A percentile compares a stretch with the other conserved stretches of the same genome.
These are phyloP conservation scores for Crocallis elinguaria DNA, from an alignment of 2,888 invertebrate species.

Conservation along the genomic window DNA sequence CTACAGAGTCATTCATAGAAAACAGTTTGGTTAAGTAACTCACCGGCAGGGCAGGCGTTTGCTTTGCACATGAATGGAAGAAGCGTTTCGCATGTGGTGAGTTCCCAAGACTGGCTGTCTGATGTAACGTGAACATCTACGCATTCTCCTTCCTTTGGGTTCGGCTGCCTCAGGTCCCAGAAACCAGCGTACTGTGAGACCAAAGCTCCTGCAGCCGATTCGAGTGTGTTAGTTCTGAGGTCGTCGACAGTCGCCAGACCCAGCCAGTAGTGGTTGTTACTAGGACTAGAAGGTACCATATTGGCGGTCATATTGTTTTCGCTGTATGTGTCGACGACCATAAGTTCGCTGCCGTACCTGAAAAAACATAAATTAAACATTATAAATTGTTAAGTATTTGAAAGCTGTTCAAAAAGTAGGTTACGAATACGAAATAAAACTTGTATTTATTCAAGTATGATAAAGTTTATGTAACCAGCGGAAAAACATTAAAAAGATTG, in stretches of 20 bases:
- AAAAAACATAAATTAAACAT: constrained; percentile 43
- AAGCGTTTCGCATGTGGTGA: constrained; percentile 97
- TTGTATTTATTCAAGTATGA: too few relatives aligned
- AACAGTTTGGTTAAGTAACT: constrained; percentile 43
- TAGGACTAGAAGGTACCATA: constrained; percentile 89
- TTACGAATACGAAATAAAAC: too few relatives aligned
- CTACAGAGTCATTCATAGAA: constrained; percentile 30
- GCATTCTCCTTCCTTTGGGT: constrained; percentile 95
- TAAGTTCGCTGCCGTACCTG: constrained; percentile 97
- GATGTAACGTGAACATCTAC: constrained; percentile 91
- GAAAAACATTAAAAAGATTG: too few relatives aligned
- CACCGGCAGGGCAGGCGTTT: constrained; percentile 94
- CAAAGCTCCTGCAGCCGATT: constrained; percentile 95
- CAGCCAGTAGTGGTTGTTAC: constrained; percentile 93
- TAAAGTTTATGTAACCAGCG: too few relatives aligned
- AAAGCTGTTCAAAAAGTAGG: too few relatives aligned
- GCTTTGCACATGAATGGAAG: constrained; percentile 97
- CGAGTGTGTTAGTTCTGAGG: constrained; percentile 96
- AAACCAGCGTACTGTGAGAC: constrained; percentile 97
- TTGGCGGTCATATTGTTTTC: constrained; percentile 96
- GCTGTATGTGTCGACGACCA: constrained; percentile 94
- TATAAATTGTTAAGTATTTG: too few relatives aligned
- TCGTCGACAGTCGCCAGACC: constrained; percentile 96
- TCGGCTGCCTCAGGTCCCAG: constrained; percentile 96
- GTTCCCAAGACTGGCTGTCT: constrained; percentile 95